Conservation (phyloP, 2,797 vertebrate species). For the Sarcophilus harrisii region DNA sequence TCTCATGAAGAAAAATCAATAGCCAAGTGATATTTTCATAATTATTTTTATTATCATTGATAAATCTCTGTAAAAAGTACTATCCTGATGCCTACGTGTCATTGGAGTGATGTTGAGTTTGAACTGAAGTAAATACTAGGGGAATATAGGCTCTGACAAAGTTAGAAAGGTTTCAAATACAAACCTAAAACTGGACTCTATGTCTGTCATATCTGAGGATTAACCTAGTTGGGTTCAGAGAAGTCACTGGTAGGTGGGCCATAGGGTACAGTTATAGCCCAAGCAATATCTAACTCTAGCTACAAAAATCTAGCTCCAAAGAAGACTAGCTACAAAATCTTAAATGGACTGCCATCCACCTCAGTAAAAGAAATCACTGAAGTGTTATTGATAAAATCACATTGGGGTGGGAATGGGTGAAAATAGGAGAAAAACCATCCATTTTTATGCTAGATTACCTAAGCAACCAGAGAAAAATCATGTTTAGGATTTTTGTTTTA, state of each 20-base stretch:
- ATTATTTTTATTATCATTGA: slow-evolving; percentile 16
- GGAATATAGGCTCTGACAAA: background rate
- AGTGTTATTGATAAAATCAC: background rate
- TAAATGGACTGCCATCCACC: background rate
- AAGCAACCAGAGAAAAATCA: slow-evolving; percentile 36
- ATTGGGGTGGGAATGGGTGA: background rate
- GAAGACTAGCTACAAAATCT: background rate
- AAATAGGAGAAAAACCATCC: background rate
- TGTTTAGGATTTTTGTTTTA: background rate
- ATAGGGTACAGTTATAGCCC: background rate
- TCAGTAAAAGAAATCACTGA: background rate
- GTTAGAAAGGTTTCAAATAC: background rate
- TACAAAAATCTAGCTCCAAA: too few relatives aligned
- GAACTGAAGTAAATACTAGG: background rate
- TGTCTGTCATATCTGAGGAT: background rate
- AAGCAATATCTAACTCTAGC: background rate
- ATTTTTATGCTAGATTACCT: slow-evolving; percentile 35
- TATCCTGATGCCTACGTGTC: background rate
- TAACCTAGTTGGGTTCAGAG: background rate
- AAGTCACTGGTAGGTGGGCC: background rate
- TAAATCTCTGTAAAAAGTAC: background rate
- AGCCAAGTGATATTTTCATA: slow-evolving; percentile 20
- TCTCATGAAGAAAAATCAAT: slow-evolving; percentile 24
- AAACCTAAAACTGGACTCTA: background rate
- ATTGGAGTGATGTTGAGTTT: background rate